Conservation (phyloP, 2,113 vertebrate species). For the Pelecanus crispus region DNA sequence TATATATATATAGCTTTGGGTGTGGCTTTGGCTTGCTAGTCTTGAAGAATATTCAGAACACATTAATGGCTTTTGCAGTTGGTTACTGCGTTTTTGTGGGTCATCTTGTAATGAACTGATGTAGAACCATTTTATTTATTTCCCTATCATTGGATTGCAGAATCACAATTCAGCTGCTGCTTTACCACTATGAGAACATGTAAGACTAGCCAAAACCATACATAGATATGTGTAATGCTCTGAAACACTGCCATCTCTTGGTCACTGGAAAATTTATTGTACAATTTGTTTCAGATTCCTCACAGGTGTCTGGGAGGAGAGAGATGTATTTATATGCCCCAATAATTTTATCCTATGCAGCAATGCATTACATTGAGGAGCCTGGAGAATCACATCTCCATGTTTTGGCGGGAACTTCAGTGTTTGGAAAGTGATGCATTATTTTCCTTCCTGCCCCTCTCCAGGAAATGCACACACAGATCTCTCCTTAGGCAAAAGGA, state of each 20-base stretch:
- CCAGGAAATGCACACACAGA: neutral
- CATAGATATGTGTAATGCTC: neutral
- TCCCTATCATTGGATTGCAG: neutral
- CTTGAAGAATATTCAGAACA: neutral
- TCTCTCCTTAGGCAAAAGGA: neutral
- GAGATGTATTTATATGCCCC: neutral
- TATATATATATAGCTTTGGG: neutral
- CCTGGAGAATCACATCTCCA: neutral
- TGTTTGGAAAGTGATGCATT: neutral
- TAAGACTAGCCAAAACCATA: neutral
- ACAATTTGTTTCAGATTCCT: neutral
- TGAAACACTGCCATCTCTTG: conserved; percentile 59
- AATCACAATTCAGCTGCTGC: neutral
- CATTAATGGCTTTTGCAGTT: neutral
- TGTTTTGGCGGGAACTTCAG: neutral
- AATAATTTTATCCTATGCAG: neutral
- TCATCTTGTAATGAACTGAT: neutral
- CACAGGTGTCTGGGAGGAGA: neutral
- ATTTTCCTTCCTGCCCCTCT: neutral
- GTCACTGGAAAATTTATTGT: neutral
- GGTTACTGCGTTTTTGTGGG: neutral
- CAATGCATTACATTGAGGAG: fast-evolving
- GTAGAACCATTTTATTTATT: neutral
- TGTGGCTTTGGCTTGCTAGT: neutral
- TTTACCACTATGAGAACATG: neutral